These are phyloP conservation scores for Crotophaga sulcirostris DNA, from an alignment of 2,113 vertebrate genomes.

Conservation along the genomic window DNA sequence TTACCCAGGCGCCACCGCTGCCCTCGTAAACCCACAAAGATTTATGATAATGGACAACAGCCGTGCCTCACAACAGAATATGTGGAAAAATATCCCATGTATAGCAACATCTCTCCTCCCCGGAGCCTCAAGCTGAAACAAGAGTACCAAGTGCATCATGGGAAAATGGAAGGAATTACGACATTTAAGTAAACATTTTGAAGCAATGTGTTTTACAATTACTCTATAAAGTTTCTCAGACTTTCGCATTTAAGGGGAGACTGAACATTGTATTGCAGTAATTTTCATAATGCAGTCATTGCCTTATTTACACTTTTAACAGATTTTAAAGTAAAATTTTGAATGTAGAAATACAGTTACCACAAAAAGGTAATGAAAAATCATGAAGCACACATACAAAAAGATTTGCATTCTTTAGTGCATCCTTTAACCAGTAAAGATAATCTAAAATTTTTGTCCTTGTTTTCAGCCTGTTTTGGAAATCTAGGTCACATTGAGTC, in stretches of 20 bases:
- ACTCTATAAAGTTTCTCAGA: not conserved
- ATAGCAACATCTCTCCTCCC: constrained; percentile 69
- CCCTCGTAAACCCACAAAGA: constrained; percentile 68
- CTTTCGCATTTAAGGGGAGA: not conserved
- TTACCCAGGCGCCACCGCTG: constrained; percentile 82
- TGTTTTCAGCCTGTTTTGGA: not conserved
- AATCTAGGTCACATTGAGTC: not conserved
- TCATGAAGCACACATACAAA: not conserved
- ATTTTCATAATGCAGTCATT: not conserved
- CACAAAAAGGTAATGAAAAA: not conserved
- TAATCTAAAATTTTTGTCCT: not conserved
- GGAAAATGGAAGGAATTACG: constrained; percentile 79
- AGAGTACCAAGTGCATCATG: constrained; percentile 30
- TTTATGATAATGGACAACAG: constrained; percentile 68
- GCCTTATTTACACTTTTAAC: not conserved
- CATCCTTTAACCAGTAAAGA: not conserved
- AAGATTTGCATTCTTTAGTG: not conserved
- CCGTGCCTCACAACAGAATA: constrained; percentile 77
- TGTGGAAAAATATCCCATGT: constrained; percentile 78
- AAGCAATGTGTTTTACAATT: not conserved
- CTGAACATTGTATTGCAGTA: not conserved
- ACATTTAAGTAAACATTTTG: constrained; percentile 82
- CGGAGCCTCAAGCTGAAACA: constrained; percentile 77
- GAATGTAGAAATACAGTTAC: not conserved
- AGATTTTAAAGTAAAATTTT: not conserved